phyloP scores from a whole-genome alignment of 35 echinoderm and acorn worm species.

The Apostichopus californicus region DNA sequence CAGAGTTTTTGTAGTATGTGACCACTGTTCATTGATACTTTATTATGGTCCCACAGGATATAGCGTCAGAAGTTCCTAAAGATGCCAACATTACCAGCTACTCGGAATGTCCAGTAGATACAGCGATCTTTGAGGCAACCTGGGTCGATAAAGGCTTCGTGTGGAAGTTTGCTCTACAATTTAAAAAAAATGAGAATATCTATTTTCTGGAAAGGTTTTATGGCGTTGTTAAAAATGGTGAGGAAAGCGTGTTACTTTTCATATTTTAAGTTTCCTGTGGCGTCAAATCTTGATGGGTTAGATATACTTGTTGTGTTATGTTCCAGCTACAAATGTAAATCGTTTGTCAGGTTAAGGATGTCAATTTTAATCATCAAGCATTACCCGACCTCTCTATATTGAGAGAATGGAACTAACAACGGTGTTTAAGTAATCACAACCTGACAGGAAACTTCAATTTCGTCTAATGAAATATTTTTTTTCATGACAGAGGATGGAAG shows the following conservation, averaged over 20 bases:
- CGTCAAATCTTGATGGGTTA: too few relatives aligned
- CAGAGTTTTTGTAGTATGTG: too few relatives aligned
- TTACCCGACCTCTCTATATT: too few relatives aligned
- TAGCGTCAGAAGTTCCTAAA: neutral
- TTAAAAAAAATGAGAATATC: neutral
- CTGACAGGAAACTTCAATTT: neutral
- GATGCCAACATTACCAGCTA: neutral
- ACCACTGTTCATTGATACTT: too few relatives aligned
- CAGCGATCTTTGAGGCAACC: neutral
- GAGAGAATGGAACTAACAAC: too few relatives aligned
- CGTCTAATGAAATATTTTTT: neutral
- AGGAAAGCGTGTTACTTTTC: neutral
- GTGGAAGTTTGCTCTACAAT: neutral
- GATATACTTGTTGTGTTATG: too few relatives aligned
- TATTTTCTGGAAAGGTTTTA: neutral
- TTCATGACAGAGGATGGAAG: conserved; percentile 22
- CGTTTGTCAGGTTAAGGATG: too few relatives aligned
- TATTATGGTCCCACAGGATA: neutral
- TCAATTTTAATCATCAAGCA: too few relatives aligned
- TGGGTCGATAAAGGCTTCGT: conserved; percentile 7
- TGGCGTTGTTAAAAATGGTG: neutral
- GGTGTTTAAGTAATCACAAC: too few relatives aligned
- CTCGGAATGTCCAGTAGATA: neutral
- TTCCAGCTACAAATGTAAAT: too few relatives aligned
- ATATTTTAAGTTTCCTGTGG: too few relatives aligned